phyloP scores from a whole-genome alignment of 2,113 vertebrate genomes.

The Salminus brasiliensis region DNA sequence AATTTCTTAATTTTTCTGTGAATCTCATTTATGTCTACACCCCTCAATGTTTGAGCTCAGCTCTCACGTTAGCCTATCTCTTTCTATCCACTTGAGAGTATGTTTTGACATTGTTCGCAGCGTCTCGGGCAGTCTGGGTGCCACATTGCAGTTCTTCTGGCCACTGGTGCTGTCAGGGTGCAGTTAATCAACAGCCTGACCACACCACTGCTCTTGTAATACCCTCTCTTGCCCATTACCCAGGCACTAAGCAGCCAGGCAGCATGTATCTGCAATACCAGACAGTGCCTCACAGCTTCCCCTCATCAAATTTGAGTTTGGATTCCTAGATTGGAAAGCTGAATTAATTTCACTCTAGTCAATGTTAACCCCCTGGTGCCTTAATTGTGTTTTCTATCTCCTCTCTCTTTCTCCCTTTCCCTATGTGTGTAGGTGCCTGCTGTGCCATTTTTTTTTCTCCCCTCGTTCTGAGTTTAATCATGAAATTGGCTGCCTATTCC shows the following conservation, averaged over 20 bases:
- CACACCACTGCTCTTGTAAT: not conserved
- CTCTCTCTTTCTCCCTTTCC: not conserved
- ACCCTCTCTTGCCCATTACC: not conserved
- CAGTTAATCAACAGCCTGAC: constrained; percentile 4
- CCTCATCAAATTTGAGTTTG: constrained; percentile 1
- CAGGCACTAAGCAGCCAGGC: constrained; percentile 14
- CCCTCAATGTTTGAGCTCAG: not conserved
- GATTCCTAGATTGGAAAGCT: constrained; percentile 5
- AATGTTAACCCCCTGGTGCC: not conserved
- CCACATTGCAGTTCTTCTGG: not conserved
- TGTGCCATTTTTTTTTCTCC: not conserved
- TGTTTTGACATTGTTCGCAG: not conserved
- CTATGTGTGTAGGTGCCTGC: not conserved
- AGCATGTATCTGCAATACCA: constrained; percentile 9
- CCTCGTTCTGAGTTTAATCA: not conserved
- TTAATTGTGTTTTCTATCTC: not conserved
- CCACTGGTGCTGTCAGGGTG: not conserved
- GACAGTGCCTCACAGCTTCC: not conserved
- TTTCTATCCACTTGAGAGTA: not conserved
- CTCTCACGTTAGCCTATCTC: not conserved
- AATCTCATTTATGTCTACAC: not conserved
- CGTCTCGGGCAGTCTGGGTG: constrained; percentile 13
- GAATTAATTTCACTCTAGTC: not conserved
- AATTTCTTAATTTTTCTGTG: not conserved
- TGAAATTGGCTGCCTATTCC: not conserved